Conservation (phyloP, 2,888 invertebrate genomes). For the Chelonus formosanus region DNA sequence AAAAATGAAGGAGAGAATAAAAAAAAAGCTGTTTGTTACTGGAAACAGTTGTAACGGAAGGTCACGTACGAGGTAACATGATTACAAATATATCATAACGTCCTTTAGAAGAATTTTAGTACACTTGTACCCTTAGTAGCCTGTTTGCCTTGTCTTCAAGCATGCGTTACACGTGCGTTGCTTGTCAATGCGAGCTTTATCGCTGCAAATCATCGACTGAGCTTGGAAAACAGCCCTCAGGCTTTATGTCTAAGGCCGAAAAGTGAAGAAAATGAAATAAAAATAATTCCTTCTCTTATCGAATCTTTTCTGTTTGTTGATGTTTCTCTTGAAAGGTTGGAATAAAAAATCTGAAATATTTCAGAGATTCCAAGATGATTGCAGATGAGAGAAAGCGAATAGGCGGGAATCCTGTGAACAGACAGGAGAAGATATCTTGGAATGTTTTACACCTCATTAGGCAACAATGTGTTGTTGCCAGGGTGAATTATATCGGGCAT, state of each 20-base stretch:
- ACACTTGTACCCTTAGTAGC: slow-evolving; percentile 33
- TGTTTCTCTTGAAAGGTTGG: not conserved
- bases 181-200: slow-evolving; percentile 60
- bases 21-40: slow-evolving; percentile 55
- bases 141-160: slow-evolving; percentile 35
- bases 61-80: slow-evolving; percentile 60
- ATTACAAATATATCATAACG: slow-evolving; percentile 65
- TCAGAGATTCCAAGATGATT: slow-evolving; percentile 19
- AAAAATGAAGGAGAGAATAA: not conserved
- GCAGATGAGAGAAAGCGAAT: slow-evolving; percentile 21
- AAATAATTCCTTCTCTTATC: not conserved
- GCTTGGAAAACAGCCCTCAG: not conserved
- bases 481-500: slow-evolving; percentile 65
- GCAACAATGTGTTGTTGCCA: slow-evolving; percentile 65
- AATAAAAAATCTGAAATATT: slow-evolving; percentile 12
- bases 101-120: slow-evolving; percentile 41
- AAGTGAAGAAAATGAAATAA: not conserved
- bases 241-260: not conserved
- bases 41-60: slow-evolving; percentile 62
- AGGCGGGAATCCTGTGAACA: slow-evolving; percentile 48
- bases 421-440: slow-evolving; percentile 56
- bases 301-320: not conserved
- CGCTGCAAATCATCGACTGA: slow-evolving; percentile 58
- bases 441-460: slow-evolving; percentile 66
- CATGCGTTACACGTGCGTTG: slow-evolving; percentile 60